Evolutionary conservation across 2,888 invertebrate genomes (phyloP).

Genomic region (Cephus sareptanus): DNA sequence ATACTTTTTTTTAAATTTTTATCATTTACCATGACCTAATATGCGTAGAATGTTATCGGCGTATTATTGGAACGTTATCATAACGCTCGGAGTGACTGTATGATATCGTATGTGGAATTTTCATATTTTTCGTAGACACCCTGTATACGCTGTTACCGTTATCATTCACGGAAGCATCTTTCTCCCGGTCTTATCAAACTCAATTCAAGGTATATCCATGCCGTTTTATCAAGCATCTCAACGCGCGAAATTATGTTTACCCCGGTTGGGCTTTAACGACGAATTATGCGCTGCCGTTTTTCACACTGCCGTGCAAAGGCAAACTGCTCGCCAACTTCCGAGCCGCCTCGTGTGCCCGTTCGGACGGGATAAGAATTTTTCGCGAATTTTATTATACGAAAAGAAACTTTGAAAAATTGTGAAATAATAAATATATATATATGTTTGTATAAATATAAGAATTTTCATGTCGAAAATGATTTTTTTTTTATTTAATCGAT

Average conservation of each 20-base stretch:
- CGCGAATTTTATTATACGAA: background rate
- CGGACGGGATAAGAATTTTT: background rate
- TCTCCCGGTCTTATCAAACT: constrained; percentile 27
- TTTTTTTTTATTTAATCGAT: background rate
- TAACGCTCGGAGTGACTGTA: background rate
- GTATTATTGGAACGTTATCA: background rate
- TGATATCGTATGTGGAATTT: background rate
- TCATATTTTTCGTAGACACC: background rate
- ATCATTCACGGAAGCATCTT: background rate
- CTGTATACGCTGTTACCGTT: background rate
- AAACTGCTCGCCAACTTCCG: background rate
- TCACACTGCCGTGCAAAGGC: background rate
- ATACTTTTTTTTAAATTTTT: background rate
- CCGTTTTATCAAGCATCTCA: constrained; percentile 24
- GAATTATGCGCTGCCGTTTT: background rate
- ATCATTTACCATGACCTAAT: background rate
- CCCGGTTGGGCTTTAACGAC: background rate
- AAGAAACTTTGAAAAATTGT: background rate
- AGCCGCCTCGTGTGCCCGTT: background rate
- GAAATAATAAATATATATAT: too few species aligned
- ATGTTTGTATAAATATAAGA: background rate
- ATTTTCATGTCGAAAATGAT: background rate
- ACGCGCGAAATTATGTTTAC: constrained; percentile 3
- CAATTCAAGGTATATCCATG: constrained; percentile 30
- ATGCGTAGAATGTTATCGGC: background rate